A percentile compares a stretch with the other conserved stretches of the same genome.
Conservation (phyloP, 2,113 vertebrate genomes). For the Erythrolamprus reginae region DNA sequence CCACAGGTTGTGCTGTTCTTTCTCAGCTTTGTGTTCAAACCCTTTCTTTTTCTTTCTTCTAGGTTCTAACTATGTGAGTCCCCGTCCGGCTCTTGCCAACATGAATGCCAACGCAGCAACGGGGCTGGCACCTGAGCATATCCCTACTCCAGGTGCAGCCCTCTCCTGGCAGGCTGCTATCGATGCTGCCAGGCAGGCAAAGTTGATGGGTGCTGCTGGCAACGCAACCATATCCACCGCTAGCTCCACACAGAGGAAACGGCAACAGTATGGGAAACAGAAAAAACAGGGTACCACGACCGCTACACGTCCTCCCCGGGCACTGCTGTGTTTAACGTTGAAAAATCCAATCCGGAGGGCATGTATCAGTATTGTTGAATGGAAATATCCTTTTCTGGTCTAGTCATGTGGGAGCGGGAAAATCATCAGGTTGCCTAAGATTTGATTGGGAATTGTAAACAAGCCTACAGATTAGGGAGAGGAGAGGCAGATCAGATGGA, state of each 20-base stretch:
- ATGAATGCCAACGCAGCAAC: constrained; percentile 88
- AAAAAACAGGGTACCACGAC: constrained; percentile 90
- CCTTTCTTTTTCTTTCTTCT: neutral
- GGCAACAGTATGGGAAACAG: constrained; percentile 93
- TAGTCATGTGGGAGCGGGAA: neutral
- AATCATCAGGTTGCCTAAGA: neutral
- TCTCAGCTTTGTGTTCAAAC: neutral
- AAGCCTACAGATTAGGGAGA: neutral
- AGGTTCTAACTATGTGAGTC: constrained; percentile 98
- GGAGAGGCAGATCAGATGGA: neutral
- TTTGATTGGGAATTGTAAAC: neutral
- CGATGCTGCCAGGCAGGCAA: constrained; percentile 92
- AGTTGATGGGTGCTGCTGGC: constrained; percentile 87
- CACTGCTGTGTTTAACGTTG: constrained; percentile 94
- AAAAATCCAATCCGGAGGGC: constrained; percentile 97
- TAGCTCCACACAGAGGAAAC: constrained; percentile 92
- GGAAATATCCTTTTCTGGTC: constrained; percentile 95
- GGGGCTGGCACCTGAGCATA: constrained; percentile 93
- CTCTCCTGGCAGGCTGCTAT: constrained; percentile 98
- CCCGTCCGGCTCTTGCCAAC: constrained; percentile 82
- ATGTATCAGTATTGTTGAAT: constrained; percentile 99
- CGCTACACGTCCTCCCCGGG: constrained; percentile 88
- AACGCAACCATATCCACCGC: constrained; percentile 91
- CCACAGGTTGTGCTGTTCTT: neutral
- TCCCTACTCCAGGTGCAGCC: constrained; percentile 87